phyloP scores from a whole-genome alignment of 2,888 invertebrate species.

The Thecocarcelia acutangulata region DNA sequence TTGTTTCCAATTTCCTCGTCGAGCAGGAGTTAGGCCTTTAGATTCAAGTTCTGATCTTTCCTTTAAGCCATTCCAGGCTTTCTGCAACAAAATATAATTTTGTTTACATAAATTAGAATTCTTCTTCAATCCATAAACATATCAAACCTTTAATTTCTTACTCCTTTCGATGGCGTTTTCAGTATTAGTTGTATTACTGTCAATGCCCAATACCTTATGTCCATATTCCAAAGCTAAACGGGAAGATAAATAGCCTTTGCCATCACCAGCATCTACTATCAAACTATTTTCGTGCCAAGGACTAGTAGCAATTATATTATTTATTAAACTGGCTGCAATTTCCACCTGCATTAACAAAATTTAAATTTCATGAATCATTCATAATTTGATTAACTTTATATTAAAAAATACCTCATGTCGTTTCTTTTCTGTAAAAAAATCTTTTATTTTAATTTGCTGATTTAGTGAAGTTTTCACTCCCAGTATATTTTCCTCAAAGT shows the following conservation, averaged over 20 bases:
- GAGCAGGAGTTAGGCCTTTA: slow-evolving; percentile 78
- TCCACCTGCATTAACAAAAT: slow-evolving; percentile 82
- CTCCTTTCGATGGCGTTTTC: slow-evolving; percentile 84
- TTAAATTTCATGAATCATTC: background rate
- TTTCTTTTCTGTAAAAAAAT: slow-evolving; percentile 91
- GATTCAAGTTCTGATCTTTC: slow-evolving; percentile 82
- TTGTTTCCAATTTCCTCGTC: slow-evolving; percentile 73
- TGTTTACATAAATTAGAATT: background rate
- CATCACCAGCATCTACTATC: slow-evolving; percentile 93
- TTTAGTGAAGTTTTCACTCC: background rate
- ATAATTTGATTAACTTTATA: background rate
- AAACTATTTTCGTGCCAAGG: slow-evolving; percentile 45
- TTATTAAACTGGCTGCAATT: slow-evolving; percentile 84
- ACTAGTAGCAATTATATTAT: slow-evolving; percentile 81
- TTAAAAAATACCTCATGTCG: slow-evolving; percentile 86
- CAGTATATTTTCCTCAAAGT: slow-evolving; percentile 74
- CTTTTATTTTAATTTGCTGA: slow-evolving; percentile 81
- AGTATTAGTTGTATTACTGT: slow-evolving; percentile 87
- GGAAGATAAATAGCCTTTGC: slow-evolving; percentile 92
- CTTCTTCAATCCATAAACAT: background rate
- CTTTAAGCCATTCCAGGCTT: slow-evolving; percentile 84
- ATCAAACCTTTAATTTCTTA: slow-evolving; percentile 77
- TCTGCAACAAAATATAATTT: slow-evolving; percentile 78
- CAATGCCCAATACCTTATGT: slow-evolving; percentile 90
- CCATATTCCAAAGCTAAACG: slow-evolving; percentile 87